phyloP scores from a whole-genome alignment of 2,113 vertebrate genomes.

The Columba janthina region DNA sequence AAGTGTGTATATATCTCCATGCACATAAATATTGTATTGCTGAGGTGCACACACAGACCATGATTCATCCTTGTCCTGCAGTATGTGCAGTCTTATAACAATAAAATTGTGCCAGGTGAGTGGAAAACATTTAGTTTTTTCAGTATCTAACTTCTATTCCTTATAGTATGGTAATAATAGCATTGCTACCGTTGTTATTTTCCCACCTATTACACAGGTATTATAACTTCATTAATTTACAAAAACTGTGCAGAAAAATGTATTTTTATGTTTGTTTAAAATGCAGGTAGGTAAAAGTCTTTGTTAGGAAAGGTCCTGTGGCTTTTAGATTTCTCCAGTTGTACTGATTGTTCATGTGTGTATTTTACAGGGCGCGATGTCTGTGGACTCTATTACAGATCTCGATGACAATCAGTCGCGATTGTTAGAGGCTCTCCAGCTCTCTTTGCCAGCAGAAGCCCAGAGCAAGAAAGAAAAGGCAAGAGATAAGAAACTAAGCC shows the following conservation, averaged over 20 bases:
- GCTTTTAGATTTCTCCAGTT: background rate
- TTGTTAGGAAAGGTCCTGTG: background rate
- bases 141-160: background rate
- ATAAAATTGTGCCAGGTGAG: background rate
- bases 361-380: slow-evolving; percentile 90
- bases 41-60: background rate
- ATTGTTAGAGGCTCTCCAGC: slow-evolving; percentile 94
- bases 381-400: slow-evolving; percentile 98
- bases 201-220: background rate
- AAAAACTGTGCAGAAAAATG: background rate
- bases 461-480: slow-evolving; percentile 90
- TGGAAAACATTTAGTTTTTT: background rate
- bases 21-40: background rate
- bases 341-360: background rate
- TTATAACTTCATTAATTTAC: background rate
- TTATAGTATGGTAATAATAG: background rate
- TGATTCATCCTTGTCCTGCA: background rate
- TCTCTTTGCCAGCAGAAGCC: slow-evolving; percentile 91
- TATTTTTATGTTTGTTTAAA: background rate
- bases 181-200: background rate
- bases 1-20: background rate
- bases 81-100: background rate
- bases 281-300: background rate
- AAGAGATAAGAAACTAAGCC: slow-evolving; percentile 92
- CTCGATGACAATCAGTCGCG: slow-evolving; percentile 95